These are phyloP conservation scores for Deroplatys truncata DNA, from an alignment of 2,888 invertebrate genomes.

Conservation along the genomic window DNA sequence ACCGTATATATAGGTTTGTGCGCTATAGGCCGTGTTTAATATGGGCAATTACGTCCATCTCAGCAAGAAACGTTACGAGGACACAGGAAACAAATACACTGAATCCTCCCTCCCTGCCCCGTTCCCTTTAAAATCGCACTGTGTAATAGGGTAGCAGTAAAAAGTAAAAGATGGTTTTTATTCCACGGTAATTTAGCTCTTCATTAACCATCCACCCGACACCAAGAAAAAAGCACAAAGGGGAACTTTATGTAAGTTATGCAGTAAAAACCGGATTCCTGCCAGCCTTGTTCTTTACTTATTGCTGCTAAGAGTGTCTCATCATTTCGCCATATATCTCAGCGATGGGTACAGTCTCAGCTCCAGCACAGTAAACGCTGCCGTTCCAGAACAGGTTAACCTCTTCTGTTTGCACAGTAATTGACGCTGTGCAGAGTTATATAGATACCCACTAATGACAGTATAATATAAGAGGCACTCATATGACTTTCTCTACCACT, in stretches of 20 bases:
- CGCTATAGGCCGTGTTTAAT: too few species aligned
- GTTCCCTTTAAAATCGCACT: background rate
- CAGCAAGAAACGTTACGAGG: background rate
- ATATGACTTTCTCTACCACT: too few species aligned
- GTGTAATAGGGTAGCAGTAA: background rate
- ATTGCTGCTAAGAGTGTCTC: constrained; percentile 2
- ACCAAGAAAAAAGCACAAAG: background rate
- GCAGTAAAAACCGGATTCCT: constrained; percentile 11
- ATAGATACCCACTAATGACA: too few species aligned
- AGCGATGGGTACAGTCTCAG: background rate
- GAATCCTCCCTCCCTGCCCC: background rate
- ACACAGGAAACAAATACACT: background rate
- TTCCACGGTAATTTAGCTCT: background rate
- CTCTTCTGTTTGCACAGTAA: too few species aligned
- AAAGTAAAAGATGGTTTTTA: background rate
- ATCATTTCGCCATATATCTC: constrained; percentile 3
- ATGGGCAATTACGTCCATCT: background rate
- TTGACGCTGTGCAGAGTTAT: too few species aligned
- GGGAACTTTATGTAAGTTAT: constrained; percentile 8
- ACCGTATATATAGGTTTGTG: too few species aligned
- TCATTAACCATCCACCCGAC: constrained; percentile 1
- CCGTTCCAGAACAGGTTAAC: too few species aligned
- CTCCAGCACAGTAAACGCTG: background rate
- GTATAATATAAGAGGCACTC: too few species aligned
- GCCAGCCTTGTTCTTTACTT: background rate